phyloP scores from a whole-genome alignment of 1,140 invertebrate genomes.

The Drosophila ogumai region DNA sequence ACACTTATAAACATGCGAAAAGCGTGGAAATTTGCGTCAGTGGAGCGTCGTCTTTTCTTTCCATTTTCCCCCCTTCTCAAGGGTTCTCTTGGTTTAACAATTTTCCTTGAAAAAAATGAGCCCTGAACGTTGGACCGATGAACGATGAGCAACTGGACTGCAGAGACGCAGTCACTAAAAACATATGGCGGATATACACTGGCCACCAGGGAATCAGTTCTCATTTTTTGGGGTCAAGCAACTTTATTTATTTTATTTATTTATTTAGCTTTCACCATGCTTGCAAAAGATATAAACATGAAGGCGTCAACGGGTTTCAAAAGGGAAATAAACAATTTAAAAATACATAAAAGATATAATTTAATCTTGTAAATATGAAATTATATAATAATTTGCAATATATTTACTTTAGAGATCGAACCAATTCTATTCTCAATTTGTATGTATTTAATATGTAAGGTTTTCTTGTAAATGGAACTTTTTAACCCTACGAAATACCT shows the following conservation, averaged over 20 bases:
- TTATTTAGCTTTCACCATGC: background rate
- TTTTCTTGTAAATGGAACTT: background rate
- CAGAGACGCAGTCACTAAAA: conserved; percentile 38
- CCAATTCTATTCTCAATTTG: background rate
- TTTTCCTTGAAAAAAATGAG: conserved; percentile 11
- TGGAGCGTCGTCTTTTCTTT: conserved; percentile 36
- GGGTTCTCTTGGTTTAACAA: conserved; percentile 22
- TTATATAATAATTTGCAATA: background rate
- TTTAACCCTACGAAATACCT: background rate
- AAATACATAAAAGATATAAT: background rate
- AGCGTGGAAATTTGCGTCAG: conserved; percentile 66
- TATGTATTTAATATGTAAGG: background rate
- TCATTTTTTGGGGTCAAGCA: conserved; percentile 5
- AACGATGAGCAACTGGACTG: conserved; percentile 32
- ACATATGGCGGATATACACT: conserved; percentile 54
- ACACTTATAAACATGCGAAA: conserved; percentile 36
- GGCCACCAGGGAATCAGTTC: conserved; percentile 12
- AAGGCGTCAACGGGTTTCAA: background rate
- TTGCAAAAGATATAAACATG: background rate
- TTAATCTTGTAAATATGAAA: background rate
- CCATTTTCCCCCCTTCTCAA: conserved; percentile 8
- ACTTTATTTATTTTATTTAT: conserved; percentile 12
- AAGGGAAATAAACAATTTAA: background rate
- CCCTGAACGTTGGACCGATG: conserved; percentile 19
- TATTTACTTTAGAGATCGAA: no score